Evolutionary conservation across 2,797 vertebrate genomes (phyloP), one percentile per base, ranked within the genome.

Genomic region (Rhinogobio ventralis): DNA sequence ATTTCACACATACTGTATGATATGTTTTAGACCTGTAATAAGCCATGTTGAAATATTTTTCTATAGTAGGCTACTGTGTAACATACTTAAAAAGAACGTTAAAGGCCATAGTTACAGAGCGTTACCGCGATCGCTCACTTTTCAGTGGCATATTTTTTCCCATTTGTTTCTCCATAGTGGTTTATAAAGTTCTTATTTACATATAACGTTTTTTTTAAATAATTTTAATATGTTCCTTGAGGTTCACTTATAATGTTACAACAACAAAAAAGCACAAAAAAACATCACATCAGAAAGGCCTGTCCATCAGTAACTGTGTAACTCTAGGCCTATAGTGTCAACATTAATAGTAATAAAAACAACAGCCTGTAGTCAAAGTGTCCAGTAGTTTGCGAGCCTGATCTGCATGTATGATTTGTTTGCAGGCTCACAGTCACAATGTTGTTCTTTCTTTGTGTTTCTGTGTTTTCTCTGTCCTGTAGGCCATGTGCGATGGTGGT

Each of bases 401-500:
- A 25, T 60, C 75, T 57, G n/a, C 39, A 28, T 49, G 55, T 30
- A 3, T 79, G 20, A 0, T 11, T 19, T 25, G 13, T 6, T 5
- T 84, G 39, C 39, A 42, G 39, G 39, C 39, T 42, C 39, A 57
- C n/a, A 13, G 60, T 45, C 33, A 42, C 53, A 1, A 28, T 69
- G 5, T n/a, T 67, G 3, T 71, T 30, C 25, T 17, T 2, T 49
- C 4, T 28, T 0, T 78, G 5, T 79, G 20, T 49, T 78, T 68
- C 75, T 66, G 60, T 69, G 3, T 8, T 42, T 28, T 64, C 4
- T 49, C 1, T 80, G 5, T 79, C 36, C 78, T 62, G 45, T 91
- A 99, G 98, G 90, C 98, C 98, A 0, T 99, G 98, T 81, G 98
- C 98, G 0, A 99, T 99, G 98, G 98, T 99, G 71, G 97, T 99